Evolutionary conservation across 2,797 vertebrate species (phyloP), one percentile per base, ranked within the genome.

Genomic region (Pelochelys cantorii): DNA sequence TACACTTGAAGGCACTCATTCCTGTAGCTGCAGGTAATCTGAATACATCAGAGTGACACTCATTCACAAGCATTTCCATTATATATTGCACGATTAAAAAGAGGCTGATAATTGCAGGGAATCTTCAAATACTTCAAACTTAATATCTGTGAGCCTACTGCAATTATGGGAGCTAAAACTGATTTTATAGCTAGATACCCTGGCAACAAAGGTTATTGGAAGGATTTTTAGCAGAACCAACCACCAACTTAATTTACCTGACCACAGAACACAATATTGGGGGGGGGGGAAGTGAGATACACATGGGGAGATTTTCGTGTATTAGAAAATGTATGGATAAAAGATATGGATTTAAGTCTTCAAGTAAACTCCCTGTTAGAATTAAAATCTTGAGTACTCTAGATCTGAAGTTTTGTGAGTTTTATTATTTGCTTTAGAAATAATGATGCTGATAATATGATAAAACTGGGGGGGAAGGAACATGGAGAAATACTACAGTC

Each of bases 11-110:
- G 77, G 84, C 92, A 48, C 88, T 90, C 86, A 93, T 91, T 95
- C 80, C 81, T 95, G 22, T 89, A 92, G 94, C 92, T 83, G 55
- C 90, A 96, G 94, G 93, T 94, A 77, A 92, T 94, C 37, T 84
- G 90, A 83, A 83, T 77, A 55, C 27, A 86, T 81, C 59, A 92
- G 56, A 86, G 83, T 88, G 96, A 92, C 84, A 89, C 48, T 56
- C 59, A 83, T 87, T 84, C 92, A 59, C 34, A 48, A 94, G 71
- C 48, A 57, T 79, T 90, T 93, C 79, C 75, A 86, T 93, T 87
- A 93, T 81, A 86, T 54, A 68, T 12, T 56, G 12, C 78, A 83
- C 79, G 48, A 92, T 93, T 93, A 95, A 97, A 93, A 90, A 88
- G 34, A 83, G 93, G n/a, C 31, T 20, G 12, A 59, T 88, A 91